Evolutionary conservation across 2,797 vertebrate genomes (phyloP).

Genomic region (Pagetopsis macropterus): DNA sequence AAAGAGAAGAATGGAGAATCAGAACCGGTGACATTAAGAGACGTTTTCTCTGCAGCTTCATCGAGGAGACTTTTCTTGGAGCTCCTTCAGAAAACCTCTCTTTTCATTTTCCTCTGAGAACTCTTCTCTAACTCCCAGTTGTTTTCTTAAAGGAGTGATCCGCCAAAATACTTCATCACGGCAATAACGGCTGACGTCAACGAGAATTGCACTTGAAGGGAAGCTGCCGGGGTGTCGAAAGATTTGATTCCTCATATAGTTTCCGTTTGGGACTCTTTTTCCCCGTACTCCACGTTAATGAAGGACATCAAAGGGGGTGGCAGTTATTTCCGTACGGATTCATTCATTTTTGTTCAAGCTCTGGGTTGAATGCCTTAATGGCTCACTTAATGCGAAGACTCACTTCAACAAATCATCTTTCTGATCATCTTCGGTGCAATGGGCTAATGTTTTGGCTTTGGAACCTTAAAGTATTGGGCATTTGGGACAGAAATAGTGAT

Average conservation of each 20-base stretch:
- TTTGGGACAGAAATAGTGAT: neutral
- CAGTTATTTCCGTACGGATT: constrained; percentile 55
- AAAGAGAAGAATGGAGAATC: neutral
- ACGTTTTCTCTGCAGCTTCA: constrained; percentile 42
- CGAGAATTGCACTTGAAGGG: constrained; percentile 67
- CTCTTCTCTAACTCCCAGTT: constrained; percentile 62
- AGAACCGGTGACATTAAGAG: constrained; percentile 4
- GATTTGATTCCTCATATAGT: constrained; percentile 68
- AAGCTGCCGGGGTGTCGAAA: constrained; percentile 72
- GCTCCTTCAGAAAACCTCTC: constrained; percentile 53
- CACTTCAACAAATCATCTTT: constrained; percentile 34
- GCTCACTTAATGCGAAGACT: constrained; percentile 24
- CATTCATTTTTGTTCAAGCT: constrained; percentile 27
- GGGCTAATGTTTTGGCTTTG: constrained; percentile 13
- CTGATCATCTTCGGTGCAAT: constrained; percentile 20
- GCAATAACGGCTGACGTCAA: constrained; percentile 78
- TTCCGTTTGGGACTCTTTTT: constrained; percentile 44
- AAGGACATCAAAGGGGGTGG: constrained; percentile 45
- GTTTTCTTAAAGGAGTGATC: constrained; percentile 71
- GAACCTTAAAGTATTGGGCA: constrained; percentile 16
- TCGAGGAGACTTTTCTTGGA: constrained; percentile 54
- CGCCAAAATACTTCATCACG: constrained; percentile 73
- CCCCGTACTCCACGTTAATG: constrained; percentile 48
- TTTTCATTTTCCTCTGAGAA: constrained; percentile 54
- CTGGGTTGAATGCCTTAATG: neutral